Conservation (phyloP, 1,140 invertebrate genomes). For the Ceratina australensis region DNA sequence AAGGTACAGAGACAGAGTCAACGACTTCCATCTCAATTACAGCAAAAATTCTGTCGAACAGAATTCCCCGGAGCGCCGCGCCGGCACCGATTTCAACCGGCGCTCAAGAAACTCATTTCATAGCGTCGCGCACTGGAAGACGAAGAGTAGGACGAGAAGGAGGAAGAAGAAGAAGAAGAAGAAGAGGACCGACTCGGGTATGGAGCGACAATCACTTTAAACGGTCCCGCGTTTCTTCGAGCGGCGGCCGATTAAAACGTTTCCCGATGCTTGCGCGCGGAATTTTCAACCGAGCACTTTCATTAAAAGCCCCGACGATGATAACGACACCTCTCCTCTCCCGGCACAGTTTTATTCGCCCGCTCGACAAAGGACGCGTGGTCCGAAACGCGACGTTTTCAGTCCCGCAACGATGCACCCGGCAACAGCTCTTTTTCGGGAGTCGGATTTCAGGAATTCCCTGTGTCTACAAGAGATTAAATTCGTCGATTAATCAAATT, state of each 20-base stretch:
- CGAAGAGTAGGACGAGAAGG: neutral
- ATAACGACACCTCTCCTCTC: constrained; percentile 24
- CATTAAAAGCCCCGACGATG: constrained; percentile 42
- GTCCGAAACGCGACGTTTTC: no score
- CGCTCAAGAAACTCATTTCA: constrained; percentile 36
- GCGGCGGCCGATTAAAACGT: constrained; percentile 40
- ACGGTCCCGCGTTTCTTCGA: constrained; percentile 34
- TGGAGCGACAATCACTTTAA: constrained; percentile 31
- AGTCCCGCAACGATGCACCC: no score
- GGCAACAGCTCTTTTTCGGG: no score
- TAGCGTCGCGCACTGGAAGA: constrained; percentile 1
- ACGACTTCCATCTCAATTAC: constrained; percentile 29
- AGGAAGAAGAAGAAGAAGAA: constrained; percentile 6
- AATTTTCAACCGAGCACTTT: constrained; percentile 50
- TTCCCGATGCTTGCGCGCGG: constrained; percentile 36
- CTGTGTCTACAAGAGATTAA: no score
- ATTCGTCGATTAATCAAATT: no score
- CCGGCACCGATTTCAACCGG: constrained; percentile 12
- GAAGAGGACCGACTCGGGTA: neutral
- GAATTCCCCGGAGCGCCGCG: constrained; percentile 24
- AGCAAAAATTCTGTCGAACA: constrained; percentile 31
- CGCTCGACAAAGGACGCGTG: constrained; percentile 37
- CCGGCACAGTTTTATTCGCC: constrained; percentile 30
- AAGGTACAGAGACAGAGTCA: neutral
- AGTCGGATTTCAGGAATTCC: no score